A percentile compares a stretch with the other conserved stretches of the same genome.
Evolutionary conservation across 2,113 vertebrate genomes (phyloP).

Genomic region (Tachysurus vachellii): DNA sequence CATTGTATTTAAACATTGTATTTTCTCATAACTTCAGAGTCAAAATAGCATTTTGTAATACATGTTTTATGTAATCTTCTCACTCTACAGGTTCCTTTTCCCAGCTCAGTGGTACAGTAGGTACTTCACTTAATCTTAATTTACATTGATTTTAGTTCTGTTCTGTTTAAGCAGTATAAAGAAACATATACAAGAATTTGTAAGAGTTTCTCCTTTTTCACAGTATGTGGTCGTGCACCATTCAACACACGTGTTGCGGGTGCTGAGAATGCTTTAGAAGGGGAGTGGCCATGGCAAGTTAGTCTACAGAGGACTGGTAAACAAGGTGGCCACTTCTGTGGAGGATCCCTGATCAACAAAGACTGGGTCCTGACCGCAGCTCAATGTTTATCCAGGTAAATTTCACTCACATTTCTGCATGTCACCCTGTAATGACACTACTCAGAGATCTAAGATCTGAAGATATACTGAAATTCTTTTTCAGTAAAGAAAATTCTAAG

Average conservation of each 20-base stretch:
- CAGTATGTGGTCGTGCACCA: conserved; percentile 10
- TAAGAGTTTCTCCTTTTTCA: not conserved
- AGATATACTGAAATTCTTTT: conserved; percentile 5
- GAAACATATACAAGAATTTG: not conserved
- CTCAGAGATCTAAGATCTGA: not conserved
- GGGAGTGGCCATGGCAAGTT: conserved; percentile 19
- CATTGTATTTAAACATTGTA: not conserved
- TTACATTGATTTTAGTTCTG: not conserved
- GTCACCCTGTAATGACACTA: conserved; percentile 47
- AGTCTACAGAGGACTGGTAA: conserved; percentile 38
- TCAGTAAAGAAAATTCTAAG: accelerated
- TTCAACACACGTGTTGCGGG: not conserved
- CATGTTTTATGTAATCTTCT: not conserved
- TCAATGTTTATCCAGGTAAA: conserved; percentile 23
- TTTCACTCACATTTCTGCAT: conserved; percentile 33
- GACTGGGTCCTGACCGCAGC: conserved; percentile 43
- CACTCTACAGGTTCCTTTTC: not conserved
- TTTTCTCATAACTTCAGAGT: not conserved
- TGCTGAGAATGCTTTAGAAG: not conserved
- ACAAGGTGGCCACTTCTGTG: conserved; percentile 6
- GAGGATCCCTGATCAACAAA: conserved; percentile 7
- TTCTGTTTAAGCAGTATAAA: not conserved
- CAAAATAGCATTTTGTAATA: not conserved
- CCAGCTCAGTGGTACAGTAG: not conserved
- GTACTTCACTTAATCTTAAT: not conserved